Percentiles rank a stretch among this genome's conserved stretches.
Conservation (phyloP, 2,113 vertebrate genomes). For the Lanius collurio region DNA sequence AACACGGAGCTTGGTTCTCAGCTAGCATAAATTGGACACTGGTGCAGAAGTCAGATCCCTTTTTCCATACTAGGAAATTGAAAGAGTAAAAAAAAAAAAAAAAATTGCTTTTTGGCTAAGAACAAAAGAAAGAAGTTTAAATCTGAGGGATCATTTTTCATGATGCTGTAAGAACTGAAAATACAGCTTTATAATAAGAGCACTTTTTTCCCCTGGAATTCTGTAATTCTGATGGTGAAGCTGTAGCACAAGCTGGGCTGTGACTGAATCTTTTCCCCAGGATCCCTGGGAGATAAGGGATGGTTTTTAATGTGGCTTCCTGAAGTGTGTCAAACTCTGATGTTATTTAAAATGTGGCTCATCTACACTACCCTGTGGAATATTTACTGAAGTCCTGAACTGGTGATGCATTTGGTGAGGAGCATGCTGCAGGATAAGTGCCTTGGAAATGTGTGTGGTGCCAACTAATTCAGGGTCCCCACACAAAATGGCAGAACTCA, state of each 20-base stretch:
- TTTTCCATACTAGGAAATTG: slow-evolving; percentile 14
- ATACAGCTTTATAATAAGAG: neutral
- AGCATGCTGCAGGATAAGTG: neutral
- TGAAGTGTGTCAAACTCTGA: neutral
- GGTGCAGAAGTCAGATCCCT: neutral
- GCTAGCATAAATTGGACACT: neutral
- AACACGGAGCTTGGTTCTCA: slow-evolving; percentile 14
- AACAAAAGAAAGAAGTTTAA: slow-evolving; percentile 26
- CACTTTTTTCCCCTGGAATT: neutral
- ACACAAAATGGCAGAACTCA: neutral
- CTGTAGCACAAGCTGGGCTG: neutral
- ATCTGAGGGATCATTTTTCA: slow-evolving; percentile 19
- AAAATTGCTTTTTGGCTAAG: slow-evolving; percentile 1
- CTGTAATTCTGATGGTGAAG: neutral
- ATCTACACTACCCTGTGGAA: neutral
- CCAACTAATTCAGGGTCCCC: neutral
- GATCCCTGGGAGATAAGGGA: neutral
- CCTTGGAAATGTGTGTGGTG: neutral
- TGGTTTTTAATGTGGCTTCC: slow-evolving; percentile 36
- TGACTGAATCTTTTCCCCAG: neutral
- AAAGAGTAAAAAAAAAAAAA: neutral
- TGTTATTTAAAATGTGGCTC: neutral
- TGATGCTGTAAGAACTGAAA: neutral
- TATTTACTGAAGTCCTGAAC: neutral
- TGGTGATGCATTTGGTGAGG: neutral